Evolutionary conservation across 2,113 vertebrate genomes (phyloP).

Genomic region (Podiceps cristatus): DNA sequence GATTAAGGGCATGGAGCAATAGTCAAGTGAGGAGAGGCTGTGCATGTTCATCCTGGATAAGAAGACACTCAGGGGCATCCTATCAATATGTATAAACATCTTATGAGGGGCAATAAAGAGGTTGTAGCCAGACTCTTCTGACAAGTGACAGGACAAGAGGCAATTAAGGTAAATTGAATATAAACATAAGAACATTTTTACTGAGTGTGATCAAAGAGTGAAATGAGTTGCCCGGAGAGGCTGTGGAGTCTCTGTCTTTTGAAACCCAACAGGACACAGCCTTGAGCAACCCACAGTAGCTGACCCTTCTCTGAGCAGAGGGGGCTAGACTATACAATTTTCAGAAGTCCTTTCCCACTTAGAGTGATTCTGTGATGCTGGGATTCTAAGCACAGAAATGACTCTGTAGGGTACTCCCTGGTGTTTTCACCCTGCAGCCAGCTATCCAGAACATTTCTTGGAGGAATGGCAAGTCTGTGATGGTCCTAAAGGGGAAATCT

Average conservation of each 20-base stretch:
- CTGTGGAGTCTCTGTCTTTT: neutral
- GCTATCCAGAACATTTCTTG: neutral
- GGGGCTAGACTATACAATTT: neutral
- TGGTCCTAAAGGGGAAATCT: neutral
- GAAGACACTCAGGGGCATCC: neutral
- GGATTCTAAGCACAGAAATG: neutral
- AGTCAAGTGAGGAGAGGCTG: neutral
- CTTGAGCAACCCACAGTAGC: neutral
- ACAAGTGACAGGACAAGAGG: neutral
- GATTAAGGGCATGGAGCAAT: neutral
- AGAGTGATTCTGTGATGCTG: neutral
- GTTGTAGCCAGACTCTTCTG: neutral
- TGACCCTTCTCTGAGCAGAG: neutral
- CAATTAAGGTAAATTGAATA: neutral
- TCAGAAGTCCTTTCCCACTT: neutral
- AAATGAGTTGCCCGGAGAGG: accelerated
- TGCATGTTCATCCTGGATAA: neutral
- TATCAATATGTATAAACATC: neutral
- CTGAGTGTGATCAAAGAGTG: neutral
- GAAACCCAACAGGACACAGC: neutral
- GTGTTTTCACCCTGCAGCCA: neutral
- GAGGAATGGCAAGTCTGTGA: neutral
- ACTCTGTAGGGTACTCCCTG: neutral
- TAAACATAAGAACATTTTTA: neutral
- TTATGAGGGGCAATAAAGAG: neutral